Conservation (phyloP, 2,113 vertebrate genomes). For the Xiphophorus maculatus region DNA sequence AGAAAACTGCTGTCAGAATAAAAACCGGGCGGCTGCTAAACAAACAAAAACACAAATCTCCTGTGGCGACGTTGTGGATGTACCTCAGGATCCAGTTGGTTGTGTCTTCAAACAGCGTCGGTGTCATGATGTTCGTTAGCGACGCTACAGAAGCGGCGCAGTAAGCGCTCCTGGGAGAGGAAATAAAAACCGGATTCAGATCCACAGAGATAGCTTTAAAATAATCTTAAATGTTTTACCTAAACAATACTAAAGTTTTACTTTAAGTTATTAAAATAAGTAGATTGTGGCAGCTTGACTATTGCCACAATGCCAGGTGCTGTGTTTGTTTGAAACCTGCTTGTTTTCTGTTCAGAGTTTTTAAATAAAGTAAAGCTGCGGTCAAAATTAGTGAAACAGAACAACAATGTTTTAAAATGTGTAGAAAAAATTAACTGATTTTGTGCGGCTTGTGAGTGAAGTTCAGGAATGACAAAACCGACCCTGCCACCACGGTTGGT, state of each 20-base stretch:
- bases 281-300: too few relatives aligned
- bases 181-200: background rate
- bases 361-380: background rate
- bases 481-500: too few relatives aligned
- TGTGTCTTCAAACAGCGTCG: constrained; percentile 87
- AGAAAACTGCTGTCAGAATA: background rate
- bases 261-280: too few relatives aligned
- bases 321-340: too few relatives aligned
- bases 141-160: constrained; percentile 93
- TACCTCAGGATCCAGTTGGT: constrained; percentile 95
- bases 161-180: constrained; percentile 87
- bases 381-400: background rate
- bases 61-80: background rate
- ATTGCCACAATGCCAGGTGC: too few relatives aligned
- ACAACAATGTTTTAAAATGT: background rate
- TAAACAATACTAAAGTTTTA: too few relatives aligned
- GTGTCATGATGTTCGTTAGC: constrained; percentile 89
- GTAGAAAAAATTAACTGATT: too few relatives aligned
- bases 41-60: background rate
- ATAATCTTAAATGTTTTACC: background rate
- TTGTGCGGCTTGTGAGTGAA: too few relatives aligned
- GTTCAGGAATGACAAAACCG: too few relatives aligned
- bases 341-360: background rate
- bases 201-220: background rate
- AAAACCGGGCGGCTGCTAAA: background rate